Evolutionary conservation across 1,140 invertebrate species (phyloP), one percentile per base, ranked within the genome.

Genomic region (Halictus rubicundus): DNA sequence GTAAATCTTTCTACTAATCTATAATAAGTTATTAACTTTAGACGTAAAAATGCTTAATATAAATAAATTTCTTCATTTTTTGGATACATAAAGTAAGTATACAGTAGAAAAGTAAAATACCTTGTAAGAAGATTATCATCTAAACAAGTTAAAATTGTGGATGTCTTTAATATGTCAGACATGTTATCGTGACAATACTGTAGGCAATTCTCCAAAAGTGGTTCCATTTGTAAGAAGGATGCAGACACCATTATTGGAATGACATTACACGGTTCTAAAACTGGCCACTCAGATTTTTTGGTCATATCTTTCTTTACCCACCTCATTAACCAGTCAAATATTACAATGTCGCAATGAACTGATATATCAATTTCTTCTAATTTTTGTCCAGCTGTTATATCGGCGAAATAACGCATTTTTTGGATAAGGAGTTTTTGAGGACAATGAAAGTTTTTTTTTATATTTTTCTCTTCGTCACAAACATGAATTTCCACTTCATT

Each of bases 361-460:
- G 98, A 98, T 83, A 99, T 98, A 87, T 99, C 98, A 94, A 99
- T 98, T 85, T 98, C 98, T 90, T 98, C 97, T n/a, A 98, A 89
- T 64, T 95, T 94, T 92, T 98, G 97, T 12, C 97, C 96, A 10
- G 96, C 95, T 0, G 97, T 97, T 0, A 98, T 96, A 89, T 98
- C 96, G 32, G 97, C 96, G 93, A 99, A 99, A 92, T 99, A 99
- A 57, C 97, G 97, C 97, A 99, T 99, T 93, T 98, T 97, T 71
- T 95, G 95, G 0, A 98, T 95, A 7, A 99, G 93, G 65, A 98
- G 89, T 84, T 96, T 96, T 88, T 98, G 96, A 1, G 97, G 95
- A 90, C 98, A 99, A 71, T 94, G 94, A 89, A 99, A 99, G 89
- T 98, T 97, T 89, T 97, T 96, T 79, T 97, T 97, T 64, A 97